Base-by-base conservation (phyloP, 2,797 vertebrate species). In the Neopelma chrysocephalum region DNA sequence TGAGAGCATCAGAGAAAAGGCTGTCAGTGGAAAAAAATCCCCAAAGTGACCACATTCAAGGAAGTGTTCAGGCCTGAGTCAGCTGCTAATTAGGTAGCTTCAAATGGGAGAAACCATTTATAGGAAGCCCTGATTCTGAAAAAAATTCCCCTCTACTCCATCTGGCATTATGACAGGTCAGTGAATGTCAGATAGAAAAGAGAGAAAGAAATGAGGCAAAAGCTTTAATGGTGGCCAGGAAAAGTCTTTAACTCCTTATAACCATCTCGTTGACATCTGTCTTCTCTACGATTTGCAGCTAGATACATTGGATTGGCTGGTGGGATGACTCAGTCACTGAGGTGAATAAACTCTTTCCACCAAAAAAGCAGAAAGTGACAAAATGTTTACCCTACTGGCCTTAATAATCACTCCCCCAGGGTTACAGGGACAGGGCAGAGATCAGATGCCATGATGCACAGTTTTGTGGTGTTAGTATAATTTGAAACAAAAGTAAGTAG, bases 11-110 rank as follows among this genome's bases (percentile, higher is more conserved):
- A 58, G 66, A 79, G 72, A 58, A 65, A 26, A 61, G 11, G 25
- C 57, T 60, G 54, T 16, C 72, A 68, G 76, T 81, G 91, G 93
- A 65, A 80, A 92, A 65, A 94, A 97, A 89, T 75, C 76, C 65
- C 69, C 81, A 3, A 61, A 89, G 71, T 22, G 12, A 57, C 78
- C 82, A 82, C 34, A 83, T 96, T 90, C 85, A 95, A 58, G 53
- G 43, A 91, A 88, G 66, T 50, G 22, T 34, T 90, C 81, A 64
- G 60, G 62, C 50, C 64, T 96, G 85, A 96, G 87, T 93, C 89
- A 96, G 77, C 48, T 84, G 48, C 40, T 80, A 90, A 89, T 93
- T 87, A 84, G 26, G 26, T 36, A 94, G 36, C 40, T 89, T 95
- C 56, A 42, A 73, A 70, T 64, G 22, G 32, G 15, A 92, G 42